Conservation (phyloP, 2,113 vertebrate species). For the Chaenogobius annularis region DNA sequence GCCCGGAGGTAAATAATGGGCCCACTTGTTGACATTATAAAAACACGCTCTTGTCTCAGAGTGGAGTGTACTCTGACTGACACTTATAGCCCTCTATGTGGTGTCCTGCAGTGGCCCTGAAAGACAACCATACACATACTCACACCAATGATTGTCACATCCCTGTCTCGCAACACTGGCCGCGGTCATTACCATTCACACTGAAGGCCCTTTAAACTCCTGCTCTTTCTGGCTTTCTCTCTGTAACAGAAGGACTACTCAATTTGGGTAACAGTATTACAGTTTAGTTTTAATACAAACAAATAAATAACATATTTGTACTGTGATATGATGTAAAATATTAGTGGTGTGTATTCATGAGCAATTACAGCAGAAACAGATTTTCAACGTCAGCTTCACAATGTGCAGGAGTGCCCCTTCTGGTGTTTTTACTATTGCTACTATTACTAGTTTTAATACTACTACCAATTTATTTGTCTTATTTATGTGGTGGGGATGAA, state of each 20-base stretch:
- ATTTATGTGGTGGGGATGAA: too few species aligned
- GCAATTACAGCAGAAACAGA: neutral
- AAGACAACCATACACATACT: constrained; percentile 11
- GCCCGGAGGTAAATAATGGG: constrained; percentile 34
- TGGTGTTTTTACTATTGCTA: too few species aligned
- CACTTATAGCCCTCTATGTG: constrained; percentile 4
- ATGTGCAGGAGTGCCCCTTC: too few species aligned
- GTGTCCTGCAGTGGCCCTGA: constrained; percentile 11
- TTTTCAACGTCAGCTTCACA: too few species aligned
- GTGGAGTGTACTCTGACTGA: constrained; percentile 12
- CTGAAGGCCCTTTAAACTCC: constrained; percentile 30
- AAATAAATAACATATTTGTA: constrained; percentile 17
- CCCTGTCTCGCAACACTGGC: constrained; percentile 2
- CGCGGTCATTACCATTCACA: constrained; percentile 39
- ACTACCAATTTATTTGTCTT: too few species aligned
- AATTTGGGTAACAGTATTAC: constrained; percentile 9
- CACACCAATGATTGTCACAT: constrained; percentile 21
- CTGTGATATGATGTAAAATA: too few species aligned
- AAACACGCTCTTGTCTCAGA: constrained; percentile 36
- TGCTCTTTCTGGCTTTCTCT: neutral
- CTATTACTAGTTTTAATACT: too few species aligned
- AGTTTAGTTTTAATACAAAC: constrained; percentile 6
- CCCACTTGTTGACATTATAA: constrained; percentile 29
- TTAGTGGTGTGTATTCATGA: neutral
- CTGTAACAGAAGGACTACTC: constrained; percentile 9